Evolutionary conservation across 2,113 vertebrate genomes (phyloP), one percentile per base, ranked within the genome.

Genomic region (Oncorhynchus masou): DNA sequence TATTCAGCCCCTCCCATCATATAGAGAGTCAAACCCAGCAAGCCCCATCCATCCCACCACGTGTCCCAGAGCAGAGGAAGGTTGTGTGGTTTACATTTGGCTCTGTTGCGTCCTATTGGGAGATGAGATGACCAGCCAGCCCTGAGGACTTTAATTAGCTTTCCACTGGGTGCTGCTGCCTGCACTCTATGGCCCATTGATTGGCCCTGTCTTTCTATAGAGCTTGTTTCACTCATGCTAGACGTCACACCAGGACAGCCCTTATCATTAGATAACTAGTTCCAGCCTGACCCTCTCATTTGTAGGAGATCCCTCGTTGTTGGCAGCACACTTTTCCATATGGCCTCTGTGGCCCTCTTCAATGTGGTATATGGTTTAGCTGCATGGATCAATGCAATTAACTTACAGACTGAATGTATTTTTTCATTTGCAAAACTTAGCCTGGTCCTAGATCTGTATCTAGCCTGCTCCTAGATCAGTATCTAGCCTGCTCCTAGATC

Each of bases 171-270:
- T 69, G 64, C 79, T 82, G 39, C 39, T 11, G 51, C 16, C 13
- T 76, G 5, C 13, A 73, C 54, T 89, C 85, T 1, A 88, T 91
- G 29, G 27, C 2, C 60, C 72, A 92, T 91, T 82, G 88, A 91
- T 81, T 29, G 24, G 69, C 74, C 74, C 75, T 76, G 64, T 45
- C 48, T 83, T 19, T 73, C 71, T 62, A n/a, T 60, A 70, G 27
- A 60, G 22, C 39, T 45, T 45, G 39, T 11, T 45, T 9, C 39
- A 11, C 39, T 3, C 3, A 45, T 45, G 48, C 60, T 34, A 27
- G 57, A 16, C 48, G 75, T 89, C 74, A 64, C 2, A 59, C 24
- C 22, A 62, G 79, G 73, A 12, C 70, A 67, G 66, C n/a, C 39
- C 51, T 54, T 54, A 19, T 68, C 59, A 31, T 82, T 45, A 45